Conservation (phyloP, 2,113 vertebrate species). For the Hippoglossus stenolepis region DNA sequence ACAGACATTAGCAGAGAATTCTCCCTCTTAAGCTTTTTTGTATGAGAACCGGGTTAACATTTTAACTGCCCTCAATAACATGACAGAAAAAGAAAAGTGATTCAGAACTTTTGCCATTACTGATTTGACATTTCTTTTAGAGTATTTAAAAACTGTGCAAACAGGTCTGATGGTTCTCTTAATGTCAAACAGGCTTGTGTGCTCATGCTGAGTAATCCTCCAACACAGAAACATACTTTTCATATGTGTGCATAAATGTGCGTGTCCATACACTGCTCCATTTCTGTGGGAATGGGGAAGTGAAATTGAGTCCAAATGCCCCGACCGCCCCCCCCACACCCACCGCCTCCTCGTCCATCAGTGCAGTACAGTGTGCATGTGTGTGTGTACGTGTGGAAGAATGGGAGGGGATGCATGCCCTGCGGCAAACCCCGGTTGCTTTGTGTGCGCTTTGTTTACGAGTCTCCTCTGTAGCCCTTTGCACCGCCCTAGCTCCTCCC, state of each 20-base stretch:
- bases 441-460: slow-evolving; percentile 59
- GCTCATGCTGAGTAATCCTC: slow-evolving; percentile 10
- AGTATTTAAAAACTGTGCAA: not conserved
- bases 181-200: not conserved
- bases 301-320: slow-evolving; percentile 49
- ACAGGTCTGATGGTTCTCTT: not conserved
- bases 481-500: not conserved
- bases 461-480: slow-evolving; percentile 29
- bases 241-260: slow-evolving; percentile 13
- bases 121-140: not conserved
- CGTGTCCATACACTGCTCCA: slow-evolving; percentile 14
- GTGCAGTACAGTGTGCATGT: slow-evolving; percentile 2
- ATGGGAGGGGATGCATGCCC: slow-evolving; percentile 47
- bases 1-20: too few relatives aligned
- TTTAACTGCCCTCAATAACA: not conserved
- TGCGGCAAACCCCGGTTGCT: slow-evolving; percentile 40
- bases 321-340: not conserved
- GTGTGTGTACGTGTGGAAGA: slow-evolving; percentile 31
- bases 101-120: not conserved
- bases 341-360: slow-evolving; percentile 33
- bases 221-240: not conserved
- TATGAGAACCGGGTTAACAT: too few relatives aligned
- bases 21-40: too few relatives aligned
- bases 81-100: not conserved
- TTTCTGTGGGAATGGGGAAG: slow-evolving; percentile 60